Evolutionary conservation across 2,797 vertebrate genomes (phyloP).

Genomic region (Alfaro cultratus): DNA sequence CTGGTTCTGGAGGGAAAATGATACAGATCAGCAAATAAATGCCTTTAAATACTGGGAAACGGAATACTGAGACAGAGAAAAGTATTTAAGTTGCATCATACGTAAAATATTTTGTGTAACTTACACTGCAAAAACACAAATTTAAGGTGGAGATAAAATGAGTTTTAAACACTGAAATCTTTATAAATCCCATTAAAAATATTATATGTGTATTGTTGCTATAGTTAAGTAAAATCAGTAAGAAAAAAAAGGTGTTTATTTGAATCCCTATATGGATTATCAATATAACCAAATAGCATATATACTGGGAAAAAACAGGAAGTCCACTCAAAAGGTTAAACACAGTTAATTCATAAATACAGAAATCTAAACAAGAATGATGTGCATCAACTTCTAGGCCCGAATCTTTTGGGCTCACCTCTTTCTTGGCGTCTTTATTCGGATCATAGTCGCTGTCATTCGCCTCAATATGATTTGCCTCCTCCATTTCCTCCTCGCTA

Average conservation of each 20-base stretch:
- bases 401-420: constrained; percentile 79
- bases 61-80: background rate
- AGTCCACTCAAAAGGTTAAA: background rate
- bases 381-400: background rate
- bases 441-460: constrained; percentile 98
- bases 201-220: background rate
- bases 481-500: constrained; percentile 96
- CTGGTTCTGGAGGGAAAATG: constrained; percentile 58
- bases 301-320: background rate
- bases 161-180: background rate
- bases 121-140: too few species aligned
- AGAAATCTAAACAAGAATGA: background rate
- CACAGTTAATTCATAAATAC: background rate
- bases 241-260: background rate
- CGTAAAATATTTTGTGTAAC: background rate
- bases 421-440: constrained; percentile 95
- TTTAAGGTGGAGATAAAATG: too few species aligned
- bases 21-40: background rate
- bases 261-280: background rate
- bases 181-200: background rate
- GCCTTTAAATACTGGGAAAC: background rate
- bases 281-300: background rate
- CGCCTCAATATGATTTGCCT: constrained; percentile 89
- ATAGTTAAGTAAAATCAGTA: background rate
- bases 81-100: background rate